Percentiles rank a stretch among this genome's conserved stretches.
phyloP scores from a whole-genome alignment of 1,140 invertebrate genomes.

The Drosophila willistoni region DNA sequence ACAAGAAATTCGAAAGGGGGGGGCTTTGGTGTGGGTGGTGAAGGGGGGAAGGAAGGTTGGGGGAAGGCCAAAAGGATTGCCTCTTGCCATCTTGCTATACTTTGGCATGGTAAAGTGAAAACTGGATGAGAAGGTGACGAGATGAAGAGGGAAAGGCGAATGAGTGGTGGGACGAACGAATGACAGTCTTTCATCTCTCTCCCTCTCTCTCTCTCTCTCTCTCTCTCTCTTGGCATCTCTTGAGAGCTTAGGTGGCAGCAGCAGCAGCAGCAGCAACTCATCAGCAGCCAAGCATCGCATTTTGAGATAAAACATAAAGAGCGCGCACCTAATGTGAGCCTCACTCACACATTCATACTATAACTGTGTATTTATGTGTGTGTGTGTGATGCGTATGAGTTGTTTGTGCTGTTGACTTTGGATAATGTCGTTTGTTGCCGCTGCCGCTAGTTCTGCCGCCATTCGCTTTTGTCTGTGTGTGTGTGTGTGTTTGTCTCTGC shows the following conservation, averaged over 20 bases:
- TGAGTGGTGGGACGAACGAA: conserved; percentile 8
- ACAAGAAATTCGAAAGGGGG: background rate
- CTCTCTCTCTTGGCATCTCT: conserved; percentile 20
- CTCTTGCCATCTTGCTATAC: conserved; percentile 1
- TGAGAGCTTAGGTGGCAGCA: conserved; percentile 28
- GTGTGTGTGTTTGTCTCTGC: conserved; percentile 42
- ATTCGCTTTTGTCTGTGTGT: conserved; percentile 39
- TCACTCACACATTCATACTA: conserved; percentile 1
- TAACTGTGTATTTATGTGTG: conserved; percentile 17
- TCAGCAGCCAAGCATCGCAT: conserved; percentile 76
- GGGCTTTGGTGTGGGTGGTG: no score
- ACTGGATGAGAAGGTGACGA: conserved; percentile 1
- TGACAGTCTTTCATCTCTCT: conserved; percentile 41
- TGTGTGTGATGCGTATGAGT: conserved; percentile 46
- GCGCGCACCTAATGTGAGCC: conserved; percentile 65
- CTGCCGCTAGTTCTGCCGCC: background rate
- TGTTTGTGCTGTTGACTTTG: conserved; percentile 74
- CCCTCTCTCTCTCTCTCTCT: background rate
- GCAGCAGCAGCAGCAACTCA: conserved; percentile 46
- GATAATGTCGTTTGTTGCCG: conserved; percentile 75
- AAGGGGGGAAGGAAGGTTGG: background rate
- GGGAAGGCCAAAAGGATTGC: background rate
- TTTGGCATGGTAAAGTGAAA: conserved; percentile 10
- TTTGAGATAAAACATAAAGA: conserved; percentile 77
- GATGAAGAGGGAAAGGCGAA: background rate